phyloP scores from a whole-genome alignment of 2,888 invertebrate species.

The Linyphia triangularis region DNA sequence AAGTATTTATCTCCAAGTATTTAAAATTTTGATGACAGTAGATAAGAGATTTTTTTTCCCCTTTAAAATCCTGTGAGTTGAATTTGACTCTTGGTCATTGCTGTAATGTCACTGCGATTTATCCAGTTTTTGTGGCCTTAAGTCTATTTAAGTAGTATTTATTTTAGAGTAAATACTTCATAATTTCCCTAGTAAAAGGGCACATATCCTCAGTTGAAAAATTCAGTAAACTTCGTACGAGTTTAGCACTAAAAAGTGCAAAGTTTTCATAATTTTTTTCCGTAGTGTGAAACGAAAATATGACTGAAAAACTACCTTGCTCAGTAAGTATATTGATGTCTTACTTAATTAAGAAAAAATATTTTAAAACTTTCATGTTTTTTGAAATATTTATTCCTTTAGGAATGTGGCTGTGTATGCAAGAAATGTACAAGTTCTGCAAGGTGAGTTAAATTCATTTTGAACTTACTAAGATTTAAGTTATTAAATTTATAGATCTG shows the following conservation, averaged over 20 bases:
- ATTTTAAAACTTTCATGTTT: not conserved
- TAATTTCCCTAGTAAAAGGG: no score
- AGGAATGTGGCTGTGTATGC: constrained; percentile 84
- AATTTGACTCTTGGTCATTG: no score
- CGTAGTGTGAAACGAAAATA: not conserved
- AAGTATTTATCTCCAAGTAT: no score
- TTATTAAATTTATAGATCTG: not conserved
- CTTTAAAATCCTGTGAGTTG: not conserved
- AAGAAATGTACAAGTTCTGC: constrained; percentile 81
- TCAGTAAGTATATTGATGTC: constrained; percentile 29
- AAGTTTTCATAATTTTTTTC: constrained; percentile 9
- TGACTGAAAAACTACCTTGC: constrained; percentile 62
- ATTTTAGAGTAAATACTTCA: no score
- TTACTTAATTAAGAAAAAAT: not conserved
- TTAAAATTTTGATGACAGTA: not conserved
- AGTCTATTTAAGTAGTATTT: no score
- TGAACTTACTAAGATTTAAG: not conserved
- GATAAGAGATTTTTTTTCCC: not conserved
- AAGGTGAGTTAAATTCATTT: constrained; percentile 77
- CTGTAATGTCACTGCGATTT: no score
- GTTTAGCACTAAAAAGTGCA: no score
- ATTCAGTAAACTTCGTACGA: no score
- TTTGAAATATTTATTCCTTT: constrained; percentile 25
- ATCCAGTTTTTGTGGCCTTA: no score
- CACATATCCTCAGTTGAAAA: no score